These are phyloP conservation scores for Sceloporus tristichus DNA, from an alignment of 2,113 vertebrate species.

Conservation along the genomic window DNA sequence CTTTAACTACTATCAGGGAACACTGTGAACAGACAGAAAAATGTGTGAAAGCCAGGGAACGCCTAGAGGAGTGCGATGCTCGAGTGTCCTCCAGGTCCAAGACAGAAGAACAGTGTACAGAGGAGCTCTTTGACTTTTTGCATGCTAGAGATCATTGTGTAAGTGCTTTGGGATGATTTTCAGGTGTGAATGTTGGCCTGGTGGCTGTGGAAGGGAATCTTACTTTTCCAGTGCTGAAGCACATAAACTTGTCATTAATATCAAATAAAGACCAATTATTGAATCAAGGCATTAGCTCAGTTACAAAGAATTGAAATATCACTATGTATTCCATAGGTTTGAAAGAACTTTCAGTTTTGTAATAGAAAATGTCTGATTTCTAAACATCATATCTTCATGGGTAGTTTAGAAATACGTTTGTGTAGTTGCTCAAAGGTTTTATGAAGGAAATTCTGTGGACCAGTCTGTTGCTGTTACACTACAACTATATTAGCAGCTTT, in stretches of 20 bases:
- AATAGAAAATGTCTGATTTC: background rate
- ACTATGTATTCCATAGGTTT: background rate
- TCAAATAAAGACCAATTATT: background rate
- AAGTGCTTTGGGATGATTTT: constrained; percentile 63
- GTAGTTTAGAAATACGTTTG: background rate
- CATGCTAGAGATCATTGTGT: constrained; percentile 94
- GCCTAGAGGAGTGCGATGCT: constrained; percentile 82
- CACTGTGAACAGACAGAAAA: constrained; percentile 86
- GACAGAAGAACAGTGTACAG: constrained; percentile 88
- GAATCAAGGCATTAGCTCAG: too few relatives aligned
- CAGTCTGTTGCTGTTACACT: background rate
- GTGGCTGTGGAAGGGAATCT: background rate
- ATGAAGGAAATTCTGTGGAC: background rate
- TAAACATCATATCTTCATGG: background rate
- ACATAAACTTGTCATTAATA: background rate
- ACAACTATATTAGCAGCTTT: background rate
- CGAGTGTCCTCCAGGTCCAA: constrained; percentile 82
- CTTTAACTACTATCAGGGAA: constrained; percentile 81
- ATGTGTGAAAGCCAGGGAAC: constrained; percentile 83
- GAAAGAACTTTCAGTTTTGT: background rate
- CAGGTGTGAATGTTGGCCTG: background rate
- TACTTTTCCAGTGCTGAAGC: background rate
- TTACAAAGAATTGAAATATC: too few relatives aligned
- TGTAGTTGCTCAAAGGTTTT: background rate
- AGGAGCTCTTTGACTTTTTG: constrained; percentile 94